These are phyloP conservation scores for Austrolebias charrua DNA, from an alignment of 2,797 vertebrate genomes.

Conservation along the genomic window DNA sequence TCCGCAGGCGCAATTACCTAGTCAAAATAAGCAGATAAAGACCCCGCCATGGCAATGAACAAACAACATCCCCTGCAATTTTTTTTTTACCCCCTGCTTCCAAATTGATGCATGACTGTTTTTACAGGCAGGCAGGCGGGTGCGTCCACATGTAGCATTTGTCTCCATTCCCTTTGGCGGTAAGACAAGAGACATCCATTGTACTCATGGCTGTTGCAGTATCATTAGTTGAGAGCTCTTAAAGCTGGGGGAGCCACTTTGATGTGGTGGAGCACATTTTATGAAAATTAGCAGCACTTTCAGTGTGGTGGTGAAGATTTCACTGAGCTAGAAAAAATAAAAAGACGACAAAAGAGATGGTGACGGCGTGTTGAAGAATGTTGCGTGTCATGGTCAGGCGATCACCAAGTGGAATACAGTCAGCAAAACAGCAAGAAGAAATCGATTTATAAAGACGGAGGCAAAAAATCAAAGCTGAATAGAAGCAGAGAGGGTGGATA, in stretches of 20 bases:
- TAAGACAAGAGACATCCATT: constrained; percentile 75
- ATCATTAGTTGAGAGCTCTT: constrained; percentile 77
- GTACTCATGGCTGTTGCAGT: constrained; percentile 61
- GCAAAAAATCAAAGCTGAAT: constrained; percentile 11
- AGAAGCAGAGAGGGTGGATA: constrained; percentile 54
- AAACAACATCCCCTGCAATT: constrained; percentile 68
- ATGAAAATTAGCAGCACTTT: constrained; percentile 67
- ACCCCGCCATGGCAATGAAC: constrained; percentile 70
- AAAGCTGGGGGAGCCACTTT: constrained; percentile 70
- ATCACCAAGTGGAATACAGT: constrained; percentile 32
- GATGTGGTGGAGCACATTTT: constrained; percentile 71
- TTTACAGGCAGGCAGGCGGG: constrained; percentile 62
- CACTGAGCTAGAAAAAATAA: constrained; percentile 49
- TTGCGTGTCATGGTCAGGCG: constrained; percentile 29
- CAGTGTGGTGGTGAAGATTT: constrained; percentile 55
- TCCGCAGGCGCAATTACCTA: constrained; percentile 75
- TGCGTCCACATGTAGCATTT: constrained; percentile 67
- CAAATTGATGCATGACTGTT: constrained; percentile 83
- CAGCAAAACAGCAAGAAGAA: constrained; percentile 21
- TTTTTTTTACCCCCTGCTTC: constrained; percentile 55
- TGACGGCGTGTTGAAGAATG: constrained; percentile 26
- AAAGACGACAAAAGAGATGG: constrained; percentile 31
- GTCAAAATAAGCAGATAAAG: constrained; percentile 80
- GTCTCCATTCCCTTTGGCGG: constrained; percentile 76
- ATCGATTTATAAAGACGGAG: constrained; percentile 15